Conservation (phyloP, 2,888 invertebrate genomes). For the Cheilosia vernalis region DNA sequence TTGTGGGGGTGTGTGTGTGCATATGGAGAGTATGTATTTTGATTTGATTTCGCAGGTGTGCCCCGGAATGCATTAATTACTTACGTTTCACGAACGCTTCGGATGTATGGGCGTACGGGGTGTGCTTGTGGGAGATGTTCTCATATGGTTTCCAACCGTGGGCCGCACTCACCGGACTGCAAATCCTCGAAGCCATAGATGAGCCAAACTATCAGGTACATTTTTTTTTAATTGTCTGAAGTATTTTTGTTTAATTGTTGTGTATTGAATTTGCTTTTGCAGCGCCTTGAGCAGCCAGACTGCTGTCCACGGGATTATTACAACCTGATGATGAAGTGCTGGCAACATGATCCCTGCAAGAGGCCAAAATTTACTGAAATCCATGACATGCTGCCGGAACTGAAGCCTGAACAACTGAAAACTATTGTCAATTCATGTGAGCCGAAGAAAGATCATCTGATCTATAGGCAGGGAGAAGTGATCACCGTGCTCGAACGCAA, state of each 20-base stretch:
- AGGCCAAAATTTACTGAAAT: slow-evolving; percentile 96
- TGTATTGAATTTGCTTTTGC: slow-evolving; percentile 75
- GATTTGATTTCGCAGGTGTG: slow-evolving; percentile 87
- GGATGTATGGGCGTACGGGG: slow-evolving; percentile 99
- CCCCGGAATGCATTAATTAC: slow-evolving; percentile 98
- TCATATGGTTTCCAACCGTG: slow-evolving; percentile 99
- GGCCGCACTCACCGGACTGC: slow-evolving; percentile 96
- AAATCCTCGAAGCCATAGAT: slow-evolving; percentile 97
- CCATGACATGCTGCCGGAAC: slow-evolving; percentile 90
- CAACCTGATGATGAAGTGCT: slow-evolving; percentile 96
- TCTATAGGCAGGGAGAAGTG: slow-evolving; percentile 94
- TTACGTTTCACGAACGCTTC: slow-evolving; percentile 97
- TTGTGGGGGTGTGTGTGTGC: background rate
- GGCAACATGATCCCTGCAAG: slow-evolving; percentile 95
- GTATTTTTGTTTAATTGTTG: background rate
- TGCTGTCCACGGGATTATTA: slow-evolving; percentile 97
- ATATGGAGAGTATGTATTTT: background rate
- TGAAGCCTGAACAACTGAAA: slow-evolving; percentile 96
- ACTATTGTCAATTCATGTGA: slow-evolving; percentile 86
- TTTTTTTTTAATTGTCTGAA: background rate
- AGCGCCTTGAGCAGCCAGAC: slow-evolving; percentile 96
- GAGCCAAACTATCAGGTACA: slow-evolving; percentile 92
- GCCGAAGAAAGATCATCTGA: slow-evolving; percentile 88
- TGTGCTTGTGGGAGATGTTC: slow-evolving; percentile 99
- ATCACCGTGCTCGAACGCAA: slow-evolving; percentile 96